phyloP scores from a whole-genome alignment of 2,113 vertebrate genomes.

The Antechinus stuartii region DNA sequence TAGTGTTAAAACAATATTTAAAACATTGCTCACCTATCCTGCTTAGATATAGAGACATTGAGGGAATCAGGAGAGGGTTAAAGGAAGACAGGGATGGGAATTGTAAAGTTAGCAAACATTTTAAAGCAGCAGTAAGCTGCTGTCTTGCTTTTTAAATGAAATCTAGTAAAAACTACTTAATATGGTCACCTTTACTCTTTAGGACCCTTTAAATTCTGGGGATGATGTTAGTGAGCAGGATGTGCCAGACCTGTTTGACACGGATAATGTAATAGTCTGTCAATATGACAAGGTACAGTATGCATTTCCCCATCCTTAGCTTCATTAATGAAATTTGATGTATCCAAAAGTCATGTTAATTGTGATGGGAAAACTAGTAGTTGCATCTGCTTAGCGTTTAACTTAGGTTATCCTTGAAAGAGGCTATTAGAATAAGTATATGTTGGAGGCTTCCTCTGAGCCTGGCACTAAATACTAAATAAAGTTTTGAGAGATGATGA shows the following conservation, averaged over 20 bases:
- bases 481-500: neutral
- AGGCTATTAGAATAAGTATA: constrained; percentile 24
- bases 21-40: neutral
- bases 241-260: constrained; percentile 95
- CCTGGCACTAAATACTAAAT: constrained; percentile 4
- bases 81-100: neutral
- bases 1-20: neutral
- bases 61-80: neutral
- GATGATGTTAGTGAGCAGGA: constrained; percentile 98
- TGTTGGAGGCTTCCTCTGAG: constrained; percentile 15
- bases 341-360: constrained; percentile 12
- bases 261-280: constrained; percentile 96
- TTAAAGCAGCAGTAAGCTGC: neutral
- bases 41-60: neutral
- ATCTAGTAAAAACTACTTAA: constrained; percentile 58
- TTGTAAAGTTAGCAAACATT: neutral
- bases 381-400: constrained; percentile 40
- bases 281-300: constrained; percentile 96
- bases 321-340: constrained; percentile 65
- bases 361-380: constrained; percentile 6
- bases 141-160: constrained; percentile 54
- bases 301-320: constrained; percentile 43
- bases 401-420: constrained; percentile 27
- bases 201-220: constrained; percentile 97
- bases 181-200: constrained; percentile 64